phyloP scores from a whole-genome alignment of 1,140 invertebrate species.

The Nebria ingens region DNA sequence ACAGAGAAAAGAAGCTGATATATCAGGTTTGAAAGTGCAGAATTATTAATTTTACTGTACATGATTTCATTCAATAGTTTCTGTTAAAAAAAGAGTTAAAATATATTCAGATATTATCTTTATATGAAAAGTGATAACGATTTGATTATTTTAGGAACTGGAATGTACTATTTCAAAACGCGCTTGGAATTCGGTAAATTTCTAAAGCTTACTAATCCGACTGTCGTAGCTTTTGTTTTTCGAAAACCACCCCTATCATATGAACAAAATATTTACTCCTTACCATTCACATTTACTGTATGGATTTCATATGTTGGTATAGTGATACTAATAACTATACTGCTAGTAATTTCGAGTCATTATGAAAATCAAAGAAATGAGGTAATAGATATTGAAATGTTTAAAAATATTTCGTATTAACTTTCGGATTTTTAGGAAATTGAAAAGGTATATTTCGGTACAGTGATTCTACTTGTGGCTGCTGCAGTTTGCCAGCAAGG shows the following conservation, averaged over 20 bases:
- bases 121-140: no score
- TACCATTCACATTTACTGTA: not conserved
- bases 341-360: not conserved
- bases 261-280: slow-evolving; percentile 3
- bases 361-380: not conserved
- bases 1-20: not conserved
- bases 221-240: not conserved
- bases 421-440: not conserved
- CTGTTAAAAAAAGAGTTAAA: no score
- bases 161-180: not conserved
- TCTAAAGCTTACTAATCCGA: not conserved
- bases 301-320: not conserved
- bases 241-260: not conserved
- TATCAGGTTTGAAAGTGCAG: not conserved
- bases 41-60: no score
- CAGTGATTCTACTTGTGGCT: not conserved
- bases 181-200: not conserved
- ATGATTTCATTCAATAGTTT: no score
- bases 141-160: not conserved
- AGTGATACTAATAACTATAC: not conserved
- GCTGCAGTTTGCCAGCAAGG: not conserved
- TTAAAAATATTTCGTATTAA: not conserved
- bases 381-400: not conserved
- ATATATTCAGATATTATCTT: no score
- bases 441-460: not conserved